Base-by-base conservation (phyloP, 2,797 vertebrate species). In the Chromis chromis region DNA sequence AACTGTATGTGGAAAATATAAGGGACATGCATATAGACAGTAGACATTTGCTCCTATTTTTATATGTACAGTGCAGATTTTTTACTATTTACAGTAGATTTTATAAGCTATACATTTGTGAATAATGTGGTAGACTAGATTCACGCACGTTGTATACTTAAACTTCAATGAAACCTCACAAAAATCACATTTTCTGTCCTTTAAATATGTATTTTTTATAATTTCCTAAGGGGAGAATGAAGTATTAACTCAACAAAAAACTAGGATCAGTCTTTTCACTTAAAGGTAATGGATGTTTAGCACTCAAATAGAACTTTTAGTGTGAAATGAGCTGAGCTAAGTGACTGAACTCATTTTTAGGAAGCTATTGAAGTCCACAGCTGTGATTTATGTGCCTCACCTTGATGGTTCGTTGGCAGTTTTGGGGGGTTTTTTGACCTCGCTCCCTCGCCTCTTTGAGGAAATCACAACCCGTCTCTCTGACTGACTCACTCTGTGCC, bases 401-500 rank as follows among this genome's bases (percentile, higher is more conserved):
- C 83, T 88, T 73, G 71, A 83, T 61, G 81, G 66, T 80, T 86
- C 87, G 63, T 78, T 74, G 70, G 71, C 70, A 80, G 84, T 81
- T 79, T 27, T 25, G 25, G 25, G 67, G 53, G 76, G 73, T 70
- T 72, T 70, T 86, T 81, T 86, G 78, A 86, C 79, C 85, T 79
- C 74, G 36, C 68, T 82, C 74, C 46, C 70, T 73, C 21, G 16
- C 74, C 70, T 79, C 80, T 82, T 70, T 74, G 65, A 79, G 82
- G 85, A 80, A 83, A 79, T 52, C 80, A 70, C 50, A 82, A 44
- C 40, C 59, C 22, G 36, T 63, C 67, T 70, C 67, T 86, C 63
- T 28, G 76, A 24, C 74, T 63, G 36, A 44, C 85, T 83, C 52
- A 9, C 14, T 58, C 63, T 74, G 65, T 21, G 24, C 65, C 64